Evolutionary conservation across 2,797 vertebrate genomes (phyloP), one percentile per base, ranked within the genome.

Genomic region (Enteromius treurensis): DNA sequence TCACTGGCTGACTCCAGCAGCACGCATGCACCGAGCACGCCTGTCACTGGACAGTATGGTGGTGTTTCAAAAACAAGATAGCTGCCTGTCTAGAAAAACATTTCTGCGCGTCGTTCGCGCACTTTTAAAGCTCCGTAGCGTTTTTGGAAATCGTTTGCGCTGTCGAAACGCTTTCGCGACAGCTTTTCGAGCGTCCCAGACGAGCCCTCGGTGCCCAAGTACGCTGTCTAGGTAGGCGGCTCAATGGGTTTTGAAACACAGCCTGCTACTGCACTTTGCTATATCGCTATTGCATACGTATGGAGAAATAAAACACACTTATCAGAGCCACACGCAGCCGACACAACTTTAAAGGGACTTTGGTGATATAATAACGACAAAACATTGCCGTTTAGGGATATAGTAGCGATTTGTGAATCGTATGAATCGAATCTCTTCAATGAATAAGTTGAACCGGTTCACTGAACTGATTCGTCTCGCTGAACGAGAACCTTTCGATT

Each of bases 1-100:
- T 95, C 94, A 94, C 87, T 77, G 89, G 21, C 73, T 77, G 74
- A 83, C 67, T 83, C 67, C 91, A 88, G 74, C 51, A 89, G 89
- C 86, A 91, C 89, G 87, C 84, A 88, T 86, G 87, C 83, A 82
- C 81, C 73, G 53, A 55, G 80, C 32, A 65, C n/a, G 84, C 68
- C 68, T 83, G 26, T 83, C 40, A 75, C 89, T 87, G 92, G 89
- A 89, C 90, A 86, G 37, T 13, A 34, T 29, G 68, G 19, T 29
- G 37, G n/a, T 37, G 60, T 80, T 53, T 78, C 65, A 60, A 68
- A 29, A 45, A 47, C 74, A 0, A 26, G 0, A 5, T n/a, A 6
- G 62, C 23, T 15, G 17, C n/a, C 74, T 77, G 51, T 3, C 37
- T 76, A 45, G 49, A 68, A 51, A 83, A 37, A 26, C 74, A 60